These are phyloP conservation scores for Drosophila sulfurigaster DNA, from an alignment of 1,140 invertebrate genomes.

Conservation along the genomic window DNA sequence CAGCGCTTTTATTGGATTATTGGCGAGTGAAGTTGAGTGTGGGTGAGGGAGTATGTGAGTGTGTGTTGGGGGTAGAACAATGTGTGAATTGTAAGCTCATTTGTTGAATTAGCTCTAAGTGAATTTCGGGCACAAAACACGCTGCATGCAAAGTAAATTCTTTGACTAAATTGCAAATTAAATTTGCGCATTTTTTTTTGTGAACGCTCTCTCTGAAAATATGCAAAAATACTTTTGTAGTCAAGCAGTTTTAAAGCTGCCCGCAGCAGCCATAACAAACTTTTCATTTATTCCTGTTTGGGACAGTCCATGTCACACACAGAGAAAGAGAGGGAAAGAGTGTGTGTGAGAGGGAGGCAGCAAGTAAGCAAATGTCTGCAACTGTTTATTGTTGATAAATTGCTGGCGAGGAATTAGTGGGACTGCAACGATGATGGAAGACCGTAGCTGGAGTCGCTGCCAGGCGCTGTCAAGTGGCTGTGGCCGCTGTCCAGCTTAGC, in stretches of 20 bases:
- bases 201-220: background rate
- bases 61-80: conserved; percentile 47
- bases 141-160: conserved; percentile 33
- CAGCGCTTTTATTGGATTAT: conserved; percentile 77
- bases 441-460: conserved; percentile 41
- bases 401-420: conserved; percentile 80
- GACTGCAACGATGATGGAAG: conserved; percentile 80
- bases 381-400: conserved; percentile 84
- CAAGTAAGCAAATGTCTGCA: conserved; percentile 79
- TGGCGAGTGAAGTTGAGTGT: conserved; percentile 32
- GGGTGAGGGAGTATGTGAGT: conserved; percentile 4
- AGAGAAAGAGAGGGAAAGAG: conserved; percentile 10
- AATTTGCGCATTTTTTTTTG: conserved; percentile 23
- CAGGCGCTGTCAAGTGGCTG: conserved; percentile 44
- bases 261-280: conserved; percentile 67
- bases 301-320: conserved; percentile 71
- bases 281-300: conserved; percentile 78
- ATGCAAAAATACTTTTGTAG: conserved; percentile 17
- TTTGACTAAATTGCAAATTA: conserved; percentile 32
- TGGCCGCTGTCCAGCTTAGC: conserved; percentile 42
- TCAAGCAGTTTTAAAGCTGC: conserved; percentile 58
- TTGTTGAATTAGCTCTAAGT: conserved; percentile 67
- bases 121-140: conserved; percentile 41
- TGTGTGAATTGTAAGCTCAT: conserved; percentile 79
- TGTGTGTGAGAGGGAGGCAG: background rate